Evolutionary conservation across 92 coral and sea anemone species (phyloP), one percentile per base, ranked within the genome.

Genomic region (Epizoanthus rinbou): DNA sequence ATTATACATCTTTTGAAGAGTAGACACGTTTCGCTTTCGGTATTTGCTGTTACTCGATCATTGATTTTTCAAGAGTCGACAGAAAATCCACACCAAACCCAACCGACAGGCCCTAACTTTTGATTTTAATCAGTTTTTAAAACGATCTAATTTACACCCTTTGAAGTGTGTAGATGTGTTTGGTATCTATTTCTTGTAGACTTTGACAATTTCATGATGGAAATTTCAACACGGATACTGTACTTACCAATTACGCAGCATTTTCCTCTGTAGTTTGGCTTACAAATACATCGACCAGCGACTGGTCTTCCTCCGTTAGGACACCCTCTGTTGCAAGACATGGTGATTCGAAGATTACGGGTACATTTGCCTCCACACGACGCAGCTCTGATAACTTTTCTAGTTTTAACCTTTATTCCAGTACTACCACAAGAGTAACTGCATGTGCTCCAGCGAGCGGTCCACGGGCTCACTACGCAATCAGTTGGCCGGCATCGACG

Each of bases 211-310:
- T 37, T 6, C 43, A 37, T 37, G 5, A 37, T 37, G 6, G 6
- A 37, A 37, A 37, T 37, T 37, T 37, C 43, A 37, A 37, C 43
- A 28, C 1, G 2, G 31, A 37, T 6, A 43, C 64, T 28, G 31
- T 2, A 67, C 72, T 9, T 76, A 76, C 81, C 81, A 37, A 76
- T 35, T 58, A 52, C 41, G 81, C 81, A 76, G 33, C 81, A 76
- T 19, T 18, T 18, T 10, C 81, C 81, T 24, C 81, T 24, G 68
- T 76, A 76, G 65, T 76, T 76, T 10, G 56, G 33, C 19, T 54
- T 35, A 59, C 81, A 76, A 37, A 76, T 67, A 57, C 81, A 76
- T 8, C 81, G 68, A 56, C 81, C 81, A 3, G 81, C 68, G 17
- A 76, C 69, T 0, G 81, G 68, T 2, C 81, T 37, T 33, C 81